Evolutionary conservation across 53 echinoderm and acorn worm species (phyloP).

Genomic region (Mesocentrotus franciscanus): DNA sequence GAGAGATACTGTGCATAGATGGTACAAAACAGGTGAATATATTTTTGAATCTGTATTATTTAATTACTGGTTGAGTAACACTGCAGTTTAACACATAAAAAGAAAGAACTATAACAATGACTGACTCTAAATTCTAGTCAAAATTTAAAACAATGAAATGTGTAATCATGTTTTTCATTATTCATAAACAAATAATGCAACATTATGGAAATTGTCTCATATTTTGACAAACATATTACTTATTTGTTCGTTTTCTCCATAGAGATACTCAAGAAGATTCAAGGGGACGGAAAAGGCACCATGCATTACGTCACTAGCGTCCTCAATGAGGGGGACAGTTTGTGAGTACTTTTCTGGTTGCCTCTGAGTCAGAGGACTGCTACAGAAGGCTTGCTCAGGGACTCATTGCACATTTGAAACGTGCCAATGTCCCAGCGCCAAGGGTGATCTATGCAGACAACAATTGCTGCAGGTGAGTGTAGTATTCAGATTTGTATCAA

Average conservation of each 20-base stretch:
- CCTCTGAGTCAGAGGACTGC: slow-evolving; percentile 69
- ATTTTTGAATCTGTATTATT: background rate
- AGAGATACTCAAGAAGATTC: slow-evolving; percentile 76
- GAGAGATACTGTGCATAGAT: slow-evolving; percentile 72
- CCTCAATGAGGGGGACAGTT: slow-evolving; percentile 78
- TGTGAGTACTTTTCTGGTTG: slow-evolving; percentile 67
- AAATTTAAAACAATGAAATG: too few species aligned
- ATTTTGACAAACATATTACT: too few species aligned
- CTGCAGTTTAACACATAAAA: background rate
- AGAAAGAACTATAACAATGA: too few species aligned
- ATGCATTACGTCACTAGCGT: slow-evolving; percentile 79
- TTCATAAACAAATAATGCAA: too few species aligned
- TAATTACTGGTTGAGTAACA: background rate
- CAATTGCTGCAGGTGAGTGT: slow-evolving; percentile 4
- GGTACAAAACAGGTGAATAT: slow-evolving; percentile 72
- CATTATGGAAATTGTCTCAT: background rate
- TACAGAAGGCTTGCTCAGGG: slow-evolving; percentile 72
- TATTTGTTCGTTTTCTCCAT: background rate
- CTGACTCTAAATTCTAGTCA: too few species aligned
- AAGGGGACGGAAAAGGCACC: slow-evolving; percentile 71
- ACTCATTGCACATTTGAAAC: slow-evolving; percentile 69
- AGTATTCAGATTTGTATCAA: too few species aligned
- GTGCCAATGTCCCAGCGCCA: slow-evolving; percentile 72
- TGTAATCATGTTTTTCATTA: too few species aligned
- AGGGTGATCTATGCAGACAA: slow-evolving; percentile 78